Conservation (phyloP, 2,888 invertebrate genomes). For the Synanthedon myopaeformis region DNA sequence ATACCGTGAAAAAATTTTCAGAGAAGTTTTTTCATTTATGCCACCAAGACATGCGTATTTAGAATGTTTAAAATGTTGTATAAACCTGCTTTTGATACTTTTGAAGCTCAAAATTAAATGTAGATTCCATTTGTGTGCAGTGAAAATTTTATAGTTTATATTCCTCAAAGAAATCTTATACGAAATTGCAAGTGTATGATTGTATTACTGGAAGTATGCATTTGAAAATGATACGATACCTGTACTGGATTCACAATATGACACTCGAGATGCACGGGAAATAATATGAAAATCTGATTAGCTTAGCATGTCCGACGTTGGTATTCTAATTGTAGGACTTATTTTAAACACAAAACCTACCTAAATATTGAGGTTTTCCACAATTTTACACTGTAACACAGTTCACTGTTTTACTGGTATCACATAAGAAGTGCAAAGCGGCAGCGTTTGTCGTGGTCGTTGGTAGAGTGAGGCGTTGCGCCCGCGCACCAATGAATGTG, state of each 20-base stretch:
- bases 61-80: no score
- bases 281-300: neutral
- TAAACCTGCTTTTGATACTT: no score
- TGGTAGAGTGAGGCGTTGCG: slow-evolving; percentile 49
- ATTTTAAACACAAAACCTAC: slow-evolving; percentile 23
- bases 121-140: slow-evolving; percentile 10
- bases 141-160: slow-evolving; percentile 18
- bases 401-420: slow-evolving; percentile 7
- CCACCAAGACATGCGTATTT: no score
- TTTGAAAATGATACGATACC: slow-evolving; percentile 2
- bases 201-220: slow-evolving; percentile 1
- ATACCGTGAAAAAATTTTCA: no score
- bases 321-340: neutral
- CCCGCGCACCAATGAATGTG: slow-evolving; percentile 18
- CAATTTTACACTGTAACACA: slow-evolving; percentile 1
- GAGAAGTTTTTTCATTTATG: no score
- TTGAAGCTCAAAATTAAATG: no score
- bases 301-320: no score
- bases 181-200: slow-evolving; percentile 1
- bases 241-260: neutral
- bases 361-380: slow-evolving; percentile 18
- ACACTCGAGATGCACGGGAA: slow-evolving; percentile 10
- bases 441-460: slow-evolving; percentile 41
- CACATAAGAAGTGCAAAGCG: slow-evolving; percentile 17
- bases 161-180: slow-evolving; percentile 2